Conservation (phyloP, 2,113 vertebrate genomes). For the Blennius ocellaris region DNA sequence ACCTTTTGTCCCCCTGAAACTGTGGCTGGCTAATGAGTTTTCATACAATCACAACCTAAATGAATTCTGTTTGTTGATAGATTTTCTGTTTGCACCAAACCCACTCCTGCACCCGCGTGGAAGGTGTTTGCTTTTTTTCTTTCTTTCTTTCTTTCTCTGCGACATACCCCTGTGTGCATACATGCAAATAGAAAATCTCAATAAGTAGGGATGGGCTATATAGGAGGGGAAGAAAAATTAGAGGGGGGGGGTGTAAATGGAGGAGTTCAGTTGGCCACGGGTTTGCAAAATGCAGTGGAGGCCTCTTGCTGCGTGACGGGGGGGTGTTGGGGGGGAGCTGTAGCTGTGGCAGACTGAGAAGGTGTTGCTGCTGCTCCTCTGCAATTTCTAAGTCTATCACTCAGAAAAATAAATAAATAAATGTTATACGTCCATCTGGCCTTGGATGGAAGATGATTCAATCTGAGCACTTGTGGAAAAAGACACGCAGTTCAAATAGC, state of each 20-base stretch:
- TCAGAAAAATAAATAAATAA: conserved; percentile 17
- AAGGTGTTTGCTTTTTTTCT: conserved; percentile 44
- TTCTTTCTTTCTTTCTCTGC: conserved; percentile 21
- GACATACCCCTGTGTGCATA: not conserved
- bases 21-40: not conserved
- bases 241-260: conserved; percentile 46
- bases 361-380: conserved; percentile 67
- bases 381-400: conserved; percentile 67
- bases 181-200: conserved; percentile 46
- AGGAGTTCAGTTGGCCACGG: conserved; percentile 47
- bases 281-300: conserved; percentile 42
- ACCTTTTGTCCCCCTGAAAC: conserved; percentile 3
- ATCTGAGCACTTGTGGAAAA: not conserved
- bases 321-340: conserved; percentile 50
- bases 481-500: conserved; percentile 19
- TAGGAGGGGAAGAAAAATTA: conserved; percentile 20
- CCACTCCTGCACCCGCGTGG: not conserved
- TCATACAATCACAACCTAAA: not conserved
- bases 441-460: conserved; percentile 30
- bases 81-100: not conserved
- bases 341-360: conserved; percentile 67
- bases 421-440: conserved; percentile 63
- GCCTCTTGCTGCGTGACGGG: conserved; percentile 53
- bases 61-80: conserved; percentile 6
- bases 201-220: conserved; percentile 43